Evolutionary conservation across 2,888 invertebrate species (phyloP).

Genomic region (Thyatira batis): DNA sequence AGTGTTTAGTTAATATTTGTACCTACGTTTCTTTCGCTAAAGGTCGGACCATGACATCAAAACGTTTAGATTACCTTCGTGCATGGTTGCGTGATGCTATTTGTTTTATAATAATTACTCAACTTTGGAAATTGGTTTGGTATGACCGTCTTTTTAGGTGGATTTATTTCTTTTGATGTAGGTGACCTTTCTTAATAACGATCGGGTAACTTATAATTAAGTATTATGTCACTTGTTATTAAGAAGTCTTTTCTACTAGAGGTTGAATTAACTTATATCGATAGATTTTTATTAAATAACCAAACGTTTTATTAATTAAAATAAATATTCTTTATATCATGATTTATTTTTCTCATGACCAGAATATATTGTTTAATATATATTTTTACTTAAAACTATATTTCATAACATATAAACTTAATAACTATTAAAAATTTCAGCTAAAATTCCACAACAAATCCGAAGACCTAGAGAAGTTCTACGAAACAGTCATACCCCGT

Average conservation of each 20-base stretch:
- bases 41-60: not conserved
- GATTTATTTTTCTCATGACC: too few species aligned
- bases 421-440: conserved; percentile 67
- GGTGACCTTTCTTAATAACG: too few species aligned
- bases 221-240: too few species aligned
- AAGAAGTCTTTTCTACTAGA: too few species aligned
- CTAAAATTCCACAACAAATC: conserved; percentile 83
- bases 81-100: not conserved
- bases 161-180: not conserved
- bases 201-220: too few species aligned
- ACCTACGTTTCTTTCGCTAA: not conserved
- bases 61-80: conserved; percentile 4
- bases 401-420: too few species aligned
- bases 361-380: too few species aligned
- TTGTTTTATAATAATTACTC: not conserved
- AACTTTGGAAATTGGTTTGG: not conserved
- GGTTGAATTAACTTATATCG: too few species aligned
- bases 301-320: too few species aligned
- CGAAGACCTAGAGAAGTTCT: conserved; percentile 80
- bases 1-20: not conserved
- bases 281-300: too few species aligned
- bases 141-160: not conserved
- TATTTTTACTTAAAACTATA: too few species aligned
- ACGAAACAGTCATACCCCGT: conserved; percentile 79
- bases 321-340: too few species aligned